These are phyloP conservation scores for Psilopsiagon aymara DNA, from an alignment of 2,113 vertebrate species.

Conservation along the genomic window DNA sequence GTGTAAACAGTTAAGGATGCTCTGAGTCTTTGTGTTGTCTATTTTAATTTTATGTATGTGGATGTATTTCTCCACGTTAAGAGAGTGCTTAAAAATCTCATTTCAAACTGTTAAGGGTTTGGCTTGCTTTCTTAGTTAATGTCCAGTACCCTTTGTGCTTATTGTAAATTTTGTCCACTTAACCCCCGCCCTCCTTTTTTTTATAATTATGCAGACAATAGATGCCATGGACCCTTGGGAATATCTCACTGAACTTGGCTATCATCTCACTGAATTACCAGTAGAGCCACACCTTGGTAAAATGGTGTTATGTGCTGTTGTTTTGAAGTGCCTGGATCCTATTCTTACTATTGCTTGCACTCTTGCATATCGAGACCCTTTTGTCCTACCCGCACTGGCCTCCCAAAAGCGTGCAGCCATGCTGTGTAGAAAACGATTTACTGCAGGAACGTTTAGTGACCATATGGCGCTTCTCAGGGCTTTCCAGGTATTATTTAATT, in stretches of 20 bases:
- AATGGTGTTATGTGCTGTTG: conserved; percentile 93
- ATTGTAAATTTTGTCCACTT: not conserved
- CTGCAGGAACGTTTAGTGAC: conserved; percentile 90
- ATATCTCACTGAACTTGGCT: conserved; percentile 92
- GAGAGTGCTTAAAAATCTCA: accelerated
- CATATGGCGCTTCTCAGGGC: conserved; percentile 95
- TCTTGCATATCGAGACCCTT: conserved; percentile 91
- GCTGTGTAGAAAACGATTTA: conserved; percentile 85
- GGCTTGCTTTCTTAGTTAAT: not conserved
- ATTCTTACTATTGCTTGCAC: conserved; percentile 94
- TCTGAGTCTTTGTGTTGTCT: not conserved
- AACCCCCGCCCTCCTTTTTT: accelerated
- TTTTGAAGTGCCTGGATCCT: conserved; percentile 94
- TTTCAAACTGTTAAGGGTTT: not conserved
- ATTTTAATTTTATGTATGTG: not conserved
- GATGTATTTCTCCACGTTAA: not conserved
- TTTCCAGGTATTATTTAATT: conserved; percentile 85
- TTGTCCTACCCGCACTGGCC: conserved; percentile 85
- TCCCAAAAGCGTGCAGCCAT: conserved; percentile 88
- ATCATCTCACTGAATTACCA: conserved; percentile 90
- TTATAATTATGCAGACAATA: conserved; percentile 78
- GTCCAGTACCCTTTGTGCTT: not conserved
- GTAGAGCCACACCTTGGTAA: conserved; percentile 96
- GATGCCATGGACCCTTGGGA: conserved; percentile 94
- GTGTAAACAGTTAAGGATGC: not conserved